Conservation (phyloP, 2,888 invertebrate genomes). For the Drosophila tripunctata region DNA sequence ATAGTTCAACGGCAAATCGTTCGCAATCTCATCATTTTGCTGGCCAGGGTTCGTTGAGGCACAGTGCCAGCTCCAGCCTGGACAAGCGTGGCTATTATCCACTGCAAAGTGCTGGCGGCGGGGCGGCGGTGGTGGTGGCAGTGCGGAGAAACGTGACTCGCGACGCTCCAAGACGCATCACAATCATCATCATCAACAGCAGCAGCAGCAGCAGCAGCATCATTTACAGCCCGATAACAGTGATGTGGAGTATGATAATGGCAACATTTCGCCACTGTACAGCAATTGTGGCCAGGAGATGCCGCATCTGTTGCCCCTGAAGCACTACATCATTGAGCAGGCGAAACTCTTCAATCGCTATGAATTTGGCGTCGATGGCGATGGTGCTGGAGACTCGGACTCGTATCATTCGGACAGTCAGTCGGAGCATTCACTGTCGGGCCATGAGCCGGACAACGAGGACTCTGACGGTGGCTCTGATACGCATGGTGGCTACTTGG, state of each 20-base stretch:
- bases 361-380: slow-evolving; percentile 85
- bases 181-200: slow-evolving; percentile 70
- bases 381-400: slow-evolving; percentile 88
- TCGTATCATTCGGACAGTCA: slow-evolving; percentile 92
- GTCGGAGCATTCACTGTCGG: slow-evolving; percentile 87
- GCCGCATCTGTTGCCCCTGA: slow-evolving; percentile 92
- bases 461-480: slow-evolving; percentile 90
- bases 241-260: slow-evolving; percentile 86
- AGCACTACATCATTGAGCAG: slow-evolving; percentile 95
- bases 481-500: slow-evolving; percentile 86
- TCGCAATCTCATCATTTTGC: slow-evolving; percentile 59
- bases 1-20: slow-evolving; percentile 69
- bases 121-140: slow-evolving; percentile 30
- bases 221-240: slow-evolving; percentile 79
- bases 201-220: slow-evolving; percentile 70
- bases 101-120: slow-evolving; percentile 30
- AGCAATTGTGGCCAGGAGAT: slow-evolving; percentile 89
- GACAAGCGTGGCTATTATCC: slow-evolving; percentile 73
- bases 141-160: slow-evolving; percentile 76
- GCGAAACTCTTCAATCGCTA: slow-evolving; percentile 89
- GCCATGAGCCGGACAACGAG: slow-evolving; percentile 91
- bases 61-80: slow-evolving; percentile 77
- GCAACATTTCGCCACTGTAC: slow-evolving; percentile 88
- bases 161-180: slow-evolving; percentile 65
- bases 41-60: slow-evolving; percentile 66